Base-by-base conservation (phyloP, 2,797 vertebrate genomes). In the Knipowitschia caucasica region DNA sequence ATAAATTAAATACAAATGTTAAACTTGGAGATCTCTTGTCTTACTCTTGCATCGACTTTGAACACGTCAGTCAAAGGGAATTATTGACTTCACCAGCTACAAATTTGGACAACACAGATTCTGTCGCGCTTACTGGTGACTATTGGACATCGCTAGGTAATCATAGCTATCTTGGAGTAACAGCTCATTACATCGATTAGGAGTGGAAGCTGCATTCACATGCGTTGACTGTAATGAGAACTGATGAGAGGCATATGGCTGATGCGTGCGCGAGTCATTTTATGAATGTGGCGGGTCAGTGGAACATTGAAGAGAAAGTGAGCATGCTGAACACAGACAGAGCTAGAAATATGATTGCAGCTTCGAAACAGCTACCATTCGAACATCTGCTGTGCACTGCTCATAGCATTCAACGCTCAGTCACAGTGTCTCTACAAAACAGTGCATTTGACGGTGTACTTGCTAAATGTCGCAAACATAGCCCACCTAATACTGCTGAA, bases 91-190 rank as follows among this genome's bases (percentile, higher is more conserved):
- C n/a, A n/a, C n/a, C n/a, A n/a, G n/a, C n/a, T n/a, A n/a, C n/a
- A n/a, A n/a, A n/a, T n/a, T n/a, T n/a, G n/a, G n/a, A n/a, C n/a
- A n/a, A n/a, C n/a, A n/a, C n/a, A n/a, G n/a, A n/a, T n/a, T n/a
- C n/a, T n/a, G n/a, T n/a, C n/a, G n/a, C 46, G 18, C 52, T 59
- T 20, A 59, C 43, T 14, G 35, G 50, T 29, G 59, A 69, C 27
- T 23, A 64, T 18, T 64, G 53, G 42, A 59, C 51, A 23, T 63
- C 40, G 27, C 30, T 66, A 17, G 51, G 56, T 24, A 62, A 62
- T 20, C 15, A 59, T 10, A 56, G 64, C 46, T 62, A 64, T 44
- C 35, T 73, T 1, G 14, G 49, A n/a, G 60, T 64, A 24, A 72
- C 47, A 10, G 47, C 43, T 46, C 52, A 57, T 11, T 10, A 20